phyloP scores from a whole-genome alignment of 2,888 invertebrate species.

The Microctonus hyperodae region DNA sequence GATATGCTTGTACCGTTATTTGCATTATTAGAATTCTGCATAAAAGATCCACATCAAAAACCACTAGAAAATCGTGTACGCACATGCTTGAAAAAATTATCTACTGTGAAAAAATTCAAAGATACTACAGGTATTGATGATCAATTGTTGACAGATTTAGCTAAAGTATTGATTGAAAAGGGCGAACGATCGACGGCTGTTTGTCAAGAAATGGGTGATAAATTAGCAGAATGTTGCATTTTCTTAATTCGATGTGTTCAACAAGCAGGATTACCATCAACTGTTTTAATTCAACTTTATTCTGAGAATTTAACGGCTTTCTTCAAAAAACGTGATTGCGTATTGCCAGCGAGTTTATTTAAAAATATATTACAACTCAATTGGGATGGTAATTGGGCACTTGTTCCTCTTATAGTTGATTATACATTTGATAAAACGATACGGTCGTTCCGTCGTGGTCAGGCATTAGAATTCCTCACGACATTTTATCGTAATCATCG shows the following conservation, averaged over 20 bases:
- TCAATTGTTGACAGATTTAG: constrained; percentile 66
- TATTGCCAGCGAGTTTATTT: constrained; percentile 72
- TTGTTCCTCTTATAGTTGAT: constrained; percentile 67
- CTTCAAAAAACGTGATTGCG: constrained; percentile 71
- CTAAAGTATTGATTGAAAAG: constrained; percentile 67
- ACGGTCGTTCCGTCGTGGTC: constrained; percentile 72
- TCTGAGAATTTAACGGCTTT: constrained; percentile 67
- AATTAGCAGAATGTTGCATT: constrained; percentile 70
- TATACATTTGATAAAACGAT: constrained; percentile 70
- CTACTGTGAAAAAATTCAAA: constrained; percentile 70
- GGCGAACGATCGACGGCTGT: constrained; percentile 71
- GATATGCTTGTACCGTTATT: constrained; percentile 76
- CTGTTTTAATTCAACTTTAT: constrained; percentile 65
- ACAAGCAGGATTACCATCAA: constrained; percentile 57
- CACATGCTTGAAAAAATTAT: constrained; percentile 69
- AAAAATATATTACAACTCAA: constrained; percentile 71
- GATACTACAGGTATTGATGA: constrained; percentile 67
- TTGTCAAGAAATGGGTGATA: constrained; percentile 72
- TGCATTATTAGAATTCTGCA: constrained; percentile 73
- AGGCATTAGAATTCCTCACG: constrained; percentile 73
- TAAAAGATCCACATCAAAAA: constrained; percentile 73
- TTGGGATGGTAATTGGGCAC: constrained; percentile 72
- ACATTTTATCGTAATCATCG: constrained; percentile 72
- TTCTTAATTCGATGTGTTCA: constrained; percentile 72
- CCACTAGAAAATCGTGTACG: constrained; percentile 72